Evolutionary conservation across 2,113 vertebrate species (phyloP), one percentile per base, ranked within the genome.

Genomic region (Psittacula cyanocephala): DNA sequence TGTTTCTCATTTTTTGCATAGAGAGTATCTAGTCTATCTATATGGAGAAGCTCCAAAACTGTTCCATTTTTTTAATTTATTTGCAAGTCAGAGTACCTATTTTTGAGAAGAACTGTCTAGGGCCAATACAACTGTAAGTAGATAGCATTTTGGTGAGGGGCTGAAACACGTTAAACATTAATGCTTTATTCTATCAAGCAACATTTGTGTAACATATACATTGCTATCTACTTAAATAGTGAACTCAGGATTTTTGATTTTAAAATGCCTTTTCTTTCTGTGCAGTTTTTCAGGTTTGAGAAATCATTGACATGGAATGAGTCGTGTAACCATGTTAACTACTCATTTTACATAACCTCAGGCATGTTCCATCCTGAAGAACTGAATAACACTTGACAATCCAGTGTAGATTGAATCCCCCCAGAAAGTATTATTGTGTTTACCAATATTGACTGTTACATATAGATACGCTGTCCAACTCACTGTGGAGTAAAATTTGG

Each of bases 101-200:
- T 90, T 91, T 69, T 57, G 60, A 37, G 81, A 59, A 7, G 3
- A 7, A 12, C 50, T 69, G 29, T 9, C 25, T 52, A 28, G 24
- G 13, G 31, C 47, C 28, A 35, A 1, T 28, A 3, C 0, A 3
- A 7, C 15, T 52, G 0, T 43, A 28, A 41, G 11, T n/a, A 68
- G 25, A 16, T 17, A 27, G 33, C 17, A 9, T 70, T 89, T 70
- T 78, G 39, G 16, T 53, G 37, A 46, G 18, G 44, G 43, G 5
- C 20, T 60, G 41, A 65, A 59, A n/a, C 29, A 63, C 4, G 9
- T 85, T 59, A 19, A 71, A 47, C 8, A 6, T 47, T 35, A 22
- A 52, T 50, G 14, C 39, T 62, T 85, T 35, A 7, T 76, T 85
- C 28, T 85, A 0, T 35, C 57, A 63, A 75, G 33, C 29, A 39